Conservation (phyloP, 1,140 invertebrate species). For the Brachionus manjavacas region DNA sequence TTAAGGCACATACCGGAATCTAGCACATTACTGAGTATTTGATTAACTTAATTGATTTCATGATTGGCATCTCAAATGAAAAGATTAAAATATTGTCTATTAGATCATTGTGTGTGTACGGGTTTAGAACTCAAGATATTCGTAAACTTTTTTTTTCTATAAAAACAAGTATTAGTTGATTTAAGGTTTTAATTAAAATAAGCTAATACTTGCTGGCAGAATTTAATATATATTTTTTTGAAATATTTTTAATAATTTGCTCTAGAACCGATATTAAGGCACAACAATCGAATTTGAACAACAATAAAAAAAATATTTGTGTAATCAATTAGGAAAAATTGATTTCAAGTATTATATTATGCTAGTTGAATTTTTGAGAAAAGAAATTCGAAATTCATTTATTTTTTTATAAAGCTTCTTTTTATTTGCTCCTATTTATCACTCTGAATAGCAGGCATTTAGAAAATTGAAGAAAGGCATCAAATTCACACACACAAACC, state of each 20-base stretch:
- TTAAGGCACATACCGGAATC: not conserved
- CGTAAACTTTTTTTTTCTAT: not conserved
- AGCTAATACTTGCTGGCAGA: too few species aligned
- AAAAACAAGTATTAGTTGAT: not conserved
- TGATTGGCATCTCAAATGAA: not conserved
- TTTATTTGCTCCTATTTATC: not conserved
- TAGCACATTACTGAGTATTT: not conserved
- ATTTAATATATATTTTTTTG: not conserved
- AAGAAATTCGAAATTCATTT: not conserved
- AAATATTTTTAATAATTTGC: not conserved
- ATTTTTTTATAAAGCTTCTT: not conserved
- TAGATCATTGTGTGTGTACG: not conserved
- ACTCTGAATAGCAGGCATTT: not conserved
- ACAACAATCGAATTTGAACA: not conserved
- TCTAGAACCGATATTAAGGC: not conserved
- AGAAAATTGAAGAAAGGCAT: not conserved
- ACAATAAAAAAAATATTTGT: not conserved
- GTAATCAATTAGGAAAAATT: slow-evolving; percentile 16
- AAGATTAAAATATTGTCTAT: not conserved
- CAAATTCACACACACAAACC: not conserved
- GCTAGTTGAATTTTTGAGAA: not conserved
- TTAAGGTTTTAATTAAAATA: slow-evolving; percentile 26
- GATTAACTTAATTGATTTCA: not conserved
- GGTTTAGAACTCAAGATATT: not conserved
- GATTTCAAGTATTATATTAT: slow-evolving; percentile 9